Evolutionary conservation across 2,888 invertebrate species (phyloP).

Genomic region (Apoderus coryli): DNA sequence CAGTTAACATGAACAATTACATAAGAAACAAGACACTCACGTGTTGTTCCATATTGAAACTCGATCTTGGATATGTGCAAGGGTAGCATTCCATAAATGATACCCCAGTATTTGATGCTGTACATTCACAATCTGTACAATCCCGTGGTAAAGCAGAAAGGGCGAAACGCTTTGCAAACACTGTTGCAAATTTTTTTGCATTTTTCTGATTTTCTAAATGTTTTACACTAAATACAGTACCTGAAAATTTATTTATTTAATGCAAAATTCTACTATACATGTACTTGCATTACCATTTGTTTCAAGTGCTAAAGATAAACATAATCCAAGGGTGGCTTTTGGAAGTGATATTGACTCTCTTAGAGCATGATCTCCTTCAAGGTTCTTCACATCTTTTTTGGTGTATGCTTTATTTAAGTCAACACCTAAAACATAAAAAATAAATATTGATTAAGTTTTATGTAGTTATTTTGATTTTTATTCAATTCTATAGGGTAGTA

Average conservation of each 20-base stretch:
- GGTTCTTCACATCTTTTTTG: slow-evolving; percentile 53
- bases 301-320: slow-evolving; percentile 68
- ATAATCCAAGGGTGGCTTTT: slow-evolving; percentile 61
- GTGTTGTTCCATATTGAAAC: slow-evolving; percentile 17
- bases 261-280: slow-evolving; percentile 5
- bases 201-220: slow-evolving; percentile 42
- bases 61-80: slow-evolving; percentile 29
- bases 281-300: slow-evolving; percentile 51
- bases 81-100: slow-evolving; percentile 52
- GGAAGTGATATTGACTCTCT: slow-evolving; percentile 60
- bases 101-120: slow-evolving; percentile 47
- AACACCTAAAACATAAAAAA: slow-evolving; percentile 48
- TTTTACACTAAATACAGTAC: slow-evolving; percentile 46
- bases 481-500: too few species aligned
- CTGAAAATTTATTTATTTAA: slow-evolving; percentile 23
- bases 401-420: slow-evolving; percentile 67
- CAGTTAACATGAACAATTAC: neutral
- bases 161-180: slow-evolving; percentile 52
- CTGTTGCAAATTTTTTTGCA: slow-evolving; percentile 46
- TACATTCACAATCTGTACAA: slow-evolving; percentile 56
- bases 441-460: too few species aligned
- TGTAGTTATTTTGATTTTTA: too few species aligned
- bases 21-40: too few species aligned
- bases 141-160: slow-evolving; percentile 41
- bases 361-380: slow-evolving; percentile 57